A percentile compares a stretch with the other conserved stretches of the same genome.
Evolutionary conservation across 2,888 invertebrate genomes (phyloP).

Genomic region (Nudaria mundana): DNA sequence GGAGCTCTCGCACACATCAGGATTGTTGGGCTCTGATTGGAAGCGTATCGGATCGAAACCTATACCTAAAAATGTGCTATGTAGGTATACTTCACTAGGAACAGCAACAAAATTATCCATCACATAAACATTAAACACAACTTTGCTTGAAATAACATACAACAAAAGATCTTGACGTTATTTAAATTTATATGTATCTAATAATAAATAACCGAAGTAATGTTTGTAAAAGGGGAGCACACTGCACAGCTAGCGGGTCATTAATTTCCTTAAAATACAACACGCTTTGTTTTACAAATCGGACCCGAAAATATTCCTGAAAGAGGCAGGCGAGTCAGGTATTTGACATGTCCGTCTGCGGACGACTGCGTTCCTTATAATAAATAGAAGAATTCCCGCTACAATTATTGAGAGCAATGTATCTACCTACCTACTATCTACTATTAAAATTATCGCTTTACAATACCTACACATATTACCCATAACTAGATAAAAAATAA

Average conservation of each 20-base stretch:
- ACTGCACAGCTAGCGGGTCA: conserved; percentile 39
- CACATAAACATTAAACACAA: conserved; percentile 30
- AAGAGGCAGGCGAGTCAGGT: conserved; percentile 38
- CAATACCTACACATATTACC: too few relatives aligned
- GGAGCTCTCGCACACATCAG: too few relatives aligned
- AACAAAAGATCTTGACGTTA: conserved; percentile 48
- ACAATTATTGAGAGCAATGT: conserved; percentile 32
- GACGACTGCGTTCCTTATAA: conserved; percentile 39
- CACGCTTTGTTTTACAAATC: conserved; percentile 80
- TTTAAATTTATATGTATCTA: too few relatives aligned
- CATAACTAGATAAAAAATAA: too few relatives aligned
- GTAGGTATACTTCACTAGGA: too few relatives aligned
- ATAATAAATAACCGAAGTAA: conserved; percentile 46
- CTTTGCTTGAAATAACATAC: conserved; percentile 15
- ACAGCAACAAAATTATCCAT: conserved; percentile 26
- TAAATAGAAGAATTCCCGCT: conserved; percentile 38
- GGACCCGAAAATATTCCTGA: conserved; percentile 72
- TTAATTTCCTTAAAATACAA: conserved; percentile 78
- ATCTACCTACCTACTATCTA: too few relatives aligned
- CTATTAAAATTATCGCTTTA: conserved; percentile 32
- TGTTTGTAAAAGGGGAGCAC: conserved; percentile 39
- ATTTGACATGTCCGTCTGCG: conserved; percentile 31
- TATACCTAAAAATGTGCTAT: too few relatives aligned
- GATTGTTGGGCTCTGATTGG: too few relatives aligned
- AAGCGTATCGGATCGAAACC: too few relatives aligned